A percentile compares a stretch with the other conserved stretches of the same genome.
These are phyloP conservation scores for Perodicticus potto DNA, from an alignment of 2,797 vertebrate genomes.

Conservation along the genomic window DNA sequence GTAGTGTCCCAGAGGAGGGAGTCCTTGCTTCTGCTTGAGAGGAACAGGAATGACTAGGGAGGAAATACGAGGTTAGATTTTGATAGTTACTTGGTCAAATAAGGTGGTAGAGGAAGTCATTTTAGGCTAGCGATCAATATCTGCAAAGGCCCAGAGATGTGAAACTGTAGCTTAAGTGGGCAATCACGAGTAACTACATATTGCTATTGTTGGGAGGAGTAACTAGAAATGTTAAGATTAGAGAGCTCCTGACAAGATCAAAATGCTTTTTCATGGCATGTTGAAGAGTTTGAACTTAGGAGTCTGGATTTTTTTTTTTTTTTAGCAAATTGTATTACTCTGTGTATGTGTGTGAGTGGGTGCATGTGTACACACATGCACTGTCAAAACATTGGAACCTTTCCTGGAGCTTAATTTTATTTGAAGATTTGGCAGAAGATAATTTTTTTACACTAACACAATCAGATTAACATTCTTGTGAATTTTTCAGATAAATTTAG, in stretches of 20 bases:
- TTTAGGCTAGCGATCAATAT: background rate
- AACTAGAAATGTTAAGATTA: slow-evolving; percentile 20
- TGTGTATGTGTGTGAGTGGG: background rate
- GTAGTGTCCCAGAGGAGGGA: background rate
- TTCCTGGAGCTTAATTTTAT: slow-evolving; percentile 32
- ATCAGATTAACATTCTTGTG: background rate
- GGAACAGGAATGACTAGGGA: background rate
- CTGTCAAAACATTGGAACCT: background rate
- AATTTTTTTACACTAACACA: slow-evolving; percentile 7
- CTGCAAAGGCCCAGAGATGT: background rate
- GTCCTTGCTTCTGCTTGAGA: background rate
- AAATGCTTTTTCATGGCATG: background rate
- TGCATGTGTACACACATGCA: background rate
- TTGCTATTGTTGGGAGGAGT: background rate
- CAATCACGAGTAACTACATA: background rate
- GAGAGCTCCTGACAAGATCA: background rate
- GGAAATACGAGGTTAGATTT: slow-evolving; percentile 10
- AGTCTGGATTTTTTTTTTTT: background rate
- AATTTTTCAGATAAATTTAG: slow-evolving; percentile 19
- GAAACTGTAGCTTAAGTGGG: background rate
- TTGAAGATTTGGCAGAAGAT: slow-evolving; percentile 3
- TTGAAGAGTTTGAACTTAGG: background rate
- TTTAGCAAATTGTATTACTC: background rate
- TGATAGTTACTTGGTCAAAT: slow-evolving; percentile 18
- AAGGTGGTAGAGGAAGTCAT: background rate